Conservation (phyloP, 2,888 invertebrate species). For the Eupelmus urozonus region DNA sequence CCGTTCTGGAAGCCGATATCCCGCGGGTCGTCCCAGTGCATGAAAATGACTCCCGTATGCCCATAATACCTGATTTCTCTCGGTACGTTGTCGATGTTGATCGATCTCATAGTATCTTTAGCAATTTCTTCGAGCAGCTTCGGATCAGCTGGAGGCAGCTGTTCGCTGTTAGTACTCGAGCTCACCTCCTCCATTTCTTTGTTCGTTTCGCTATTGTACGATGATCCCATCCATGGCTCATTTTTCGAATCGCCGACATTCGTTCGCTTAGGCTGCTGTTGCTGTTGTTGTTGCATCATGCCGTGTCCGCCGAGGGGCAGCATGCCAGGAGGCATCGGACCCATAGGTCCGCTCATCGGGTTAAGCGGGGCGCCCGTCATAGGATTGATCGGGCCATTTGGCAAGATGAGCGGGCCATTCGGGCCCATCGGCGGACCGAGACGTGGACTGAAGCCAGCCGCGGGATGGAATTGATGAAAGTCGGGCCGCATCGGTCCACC, state of each 20-base stretch:
- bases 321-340: slow-evolving; percentile 16
- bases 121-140: slow-evolving; percentile 79
- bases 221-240: not conserved
- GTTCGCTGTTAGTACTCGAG: slow-evolving; percentile 59
- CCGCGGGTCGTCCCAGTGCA: slow-evolving; percentile 91
- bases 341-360: slow-evolving; percentile 62
- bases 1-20: slow-evolving; percentile 93
- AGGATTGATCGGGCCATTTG: slow-evolving; percentile 66
- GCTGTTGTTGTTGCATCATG: slow-evolving; percentile 10
- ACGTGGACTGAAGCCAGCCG: slow-evolving; percentile 63
- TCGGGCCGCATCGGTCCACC: slow-evolving; percentile 73
- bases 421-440: slow-evolving; percentile 57
- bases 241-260: not conserved
- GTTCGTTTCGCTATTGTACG: not conserved
- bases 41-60: slow-evolving; percentile 89
- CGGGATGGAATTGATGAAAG: slow-evolving; percentile 68
- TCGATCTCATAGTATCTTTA: slow-evolving; percentile 86
- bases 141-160: slow-evolving; percentile 77
- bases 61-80: slow-evolving; percentile 92
- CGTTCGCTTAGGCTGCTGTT: slow-evolving; percentile 13
- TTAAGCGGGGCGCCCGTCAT: slow-evolving; percentile 66
- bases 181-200: slow-evolving; percentile 18
- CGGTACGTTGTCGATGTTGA: slow-evolving; percentile 89
- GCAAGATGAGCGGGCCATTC: slow-evolving; percentile 47
- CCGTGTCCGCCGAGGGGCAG: not conserved